Evolutionary conservation across 2,113 vertebrate genomes (phyloP).

Genomic region (Trematomus loennbergii): DNA sequence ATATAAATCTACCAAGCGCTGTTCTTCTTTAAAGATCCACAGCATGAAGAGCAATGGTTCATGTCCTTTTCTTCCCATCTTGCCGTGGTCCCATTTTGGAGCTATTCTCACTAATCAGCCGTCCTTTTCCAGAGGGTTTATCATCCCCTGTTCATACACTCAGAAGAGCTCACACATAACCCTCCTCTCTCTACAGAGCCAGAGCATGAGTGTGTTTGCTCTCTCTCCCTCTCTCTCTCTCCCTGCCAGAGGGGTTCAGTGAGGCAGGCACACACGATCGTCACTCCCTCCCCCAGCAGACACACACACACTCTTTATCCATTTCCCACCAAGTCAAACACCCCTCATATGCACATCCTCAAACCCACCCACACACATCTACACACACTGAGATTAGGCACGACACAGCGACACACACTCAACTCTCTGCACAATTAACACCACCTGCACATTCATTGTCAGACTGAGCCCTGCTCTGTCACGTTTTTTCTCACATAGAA

Average conservation of each 20-base stretch:
- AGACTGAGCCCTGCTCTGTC: constrained; percentile 43
- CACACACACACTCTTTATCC: constrained; percentile 41
- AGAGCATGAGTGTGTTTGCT: constrained; percentile 59
- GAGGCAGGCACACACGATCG: constrained; percentile 73
- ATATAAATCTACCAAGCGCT: constrained; percentile 22
- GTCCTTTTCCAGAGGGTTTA: constrained; percentile 70
- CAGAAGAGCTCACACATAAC: constrained; percentile 74
- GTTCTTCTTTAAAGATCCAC: constrained; percentile 49
- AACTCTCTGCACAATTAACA: constrained; percentile 70
- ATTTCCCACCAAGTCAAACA: constrained; percentile 65
- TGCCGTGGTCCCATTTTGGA: constrained; percentile 46
- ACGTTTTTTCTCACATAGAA: constrained; percentile 53
- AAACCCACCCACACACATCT: constrained; percentile 47
- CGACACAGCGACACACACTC: constrained; percentile 48
- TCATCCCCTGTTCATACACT: constrained; percentile 68
- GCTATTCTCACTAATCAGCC: constrained; percentile 57
- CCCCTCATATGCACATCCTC: constrained; percentile 44
- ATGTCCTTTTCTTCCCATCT: constrained; percentile 55
- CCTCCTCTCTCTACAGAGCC: constrained; percentile 61
- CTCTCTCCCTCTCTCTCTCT: constrained; percentile 59
- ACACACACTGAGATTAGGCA: constrained; percentile 53
- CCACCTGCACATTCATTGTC: constrained; percentile 71
- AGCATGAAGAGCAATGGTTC: constrained; percentile 32
- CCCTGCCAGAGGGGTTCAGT: constrained; percentile 73
- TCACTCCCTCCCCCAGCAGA: constrained; percentile 65